Percentiles rank a stretch among this genome's conserved stretches.
Evolutionary conservation across 2,888 invertebrate species (phyloP).

Genomic region (Macrostomum cliftonense): DNA sequence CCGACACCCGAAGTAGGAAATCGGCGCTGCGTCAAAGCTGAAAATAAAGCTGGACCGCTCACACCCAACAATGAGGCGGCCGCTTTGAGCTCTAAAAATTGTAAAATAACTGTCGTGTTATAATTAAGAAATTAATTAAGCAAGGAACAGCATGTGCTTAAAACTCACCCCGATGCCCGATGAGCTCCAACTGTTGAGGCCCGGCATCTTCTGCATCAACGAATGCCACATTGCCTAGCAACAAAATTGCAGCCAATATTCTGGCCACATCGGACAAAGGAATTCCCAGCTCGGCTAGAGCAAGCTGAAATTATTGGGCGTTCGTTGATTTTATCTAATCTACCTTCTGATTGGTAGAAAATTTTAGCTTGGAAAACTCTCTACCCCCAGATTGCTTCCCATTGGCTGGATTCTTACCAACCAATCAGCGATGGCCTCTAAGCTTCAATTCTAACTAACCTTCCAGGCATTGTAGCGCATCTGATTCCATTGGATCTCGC

Average conservation of each 20-base stretch:
- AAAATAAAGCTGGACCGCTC: constrained; percentile 52
- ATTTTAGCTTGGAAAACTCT: too few species aligned
- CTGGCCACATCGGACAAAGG: constrained; percentile 80
- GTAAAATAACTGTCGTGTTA: too few species aligned
- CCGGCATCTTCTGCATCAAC: constrained; percentile 45
- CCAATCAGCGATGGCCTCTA: too few species aligned
- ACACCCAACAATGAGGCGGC: constrained; percentile 66
- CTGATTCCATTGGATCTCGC: constrained; percentile 39
- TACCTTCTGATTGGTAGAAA: too few species aligned
- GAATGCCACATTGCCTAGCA: constrained; percentile 77
- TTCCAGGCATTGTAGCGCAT: constrained; percentile 76
- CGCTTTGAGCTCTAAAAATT: constrained; percentile 59
- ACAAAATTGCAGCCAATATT: constrained; percentile 67
- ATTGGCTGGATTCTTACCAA: too few species aligned
- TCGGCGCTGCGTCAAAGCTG: constrained; percentile 49
- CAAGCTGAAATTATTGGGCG: constrained; percentile 16
- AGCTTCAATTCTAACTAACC: constrained; percentile 43
- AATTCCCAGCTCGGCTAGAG: constrained; percentile 55
- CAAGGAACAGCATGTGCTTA: too few species aligned
- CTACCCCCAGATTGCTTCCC: too few species aligned
- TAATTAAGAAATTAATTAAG: too few species aligned
- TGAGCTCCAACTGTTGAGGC: constrained; percentile 39
- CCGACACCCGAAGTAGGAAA: too few species aligned
- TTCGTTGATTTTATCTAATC: not conserved
- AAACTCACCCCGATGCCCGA: constrained; percentile 46